Evolutionary conservation across 2,113 vertebrate species (phyloP), one percentile per base, ranked within the genome.

Genomic region (Syrmaticus mikado): DNA sequence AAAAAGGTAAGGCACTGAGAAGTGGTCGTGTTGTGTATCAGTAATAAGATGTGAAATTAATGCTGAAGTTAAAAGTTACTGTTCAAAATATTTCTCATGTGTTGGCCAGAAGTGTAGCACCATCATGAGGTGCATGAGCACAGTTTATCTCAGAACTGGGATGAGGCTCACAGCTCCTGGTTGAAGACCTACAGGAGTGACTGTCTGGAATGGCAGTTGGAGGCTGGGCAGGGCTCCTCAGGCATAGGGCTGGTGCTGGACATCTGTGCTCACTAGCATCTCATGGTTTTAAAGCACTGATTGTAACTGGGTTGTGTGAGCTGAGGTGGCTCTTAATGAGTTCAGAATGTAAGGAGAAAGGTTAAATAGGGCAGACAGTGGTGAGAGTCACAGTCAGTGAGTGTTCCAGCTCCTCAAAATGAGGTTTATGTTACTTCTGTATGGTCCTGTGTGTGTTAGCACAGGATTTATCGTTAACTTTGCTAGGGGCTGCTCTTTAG

Each of bases 1-100:
- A 99, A 99, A 97, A 99, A 99, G 99, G 99, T 99, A 98, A 97
- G 87, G 6, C 64, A 34, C 21, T 71, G 58, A 15, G 8, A 60
- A 50, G 20, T 4, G 20, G 8, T 65, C 1, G 21, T 40, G 8
- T 10, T 65, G 17, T 10, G 3, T 34, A 41, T 30, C 46, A 55
- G 45, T 17, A 28, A 34, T 4, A 7, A 45, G 70, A 36, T 17
- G 13, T 6, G 64, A 27, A 66, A 30, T 65, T 71, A 7, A 6
- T 20, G 7, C 20, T 70, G n/a, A 22, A 40, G 41, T 19, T 91
- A 48, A 11, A 3, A 12, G 5, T 1, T 78, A 4, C 38, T 52
- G 0, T 60, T 36, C 50, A 60, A 72, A 25, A 4, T 30, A 18
- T 10, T 79, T 65, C 4, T 22, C 4, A 2, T 6, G 12, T 75